Percentiles rank a stretch among this genome's conserved stretches.
These are phyloP conservation scores for Andrena bucephala DNA, from an alignment of 2,888 invertebrate genomes.

Conservation along the genomic window DNA sequence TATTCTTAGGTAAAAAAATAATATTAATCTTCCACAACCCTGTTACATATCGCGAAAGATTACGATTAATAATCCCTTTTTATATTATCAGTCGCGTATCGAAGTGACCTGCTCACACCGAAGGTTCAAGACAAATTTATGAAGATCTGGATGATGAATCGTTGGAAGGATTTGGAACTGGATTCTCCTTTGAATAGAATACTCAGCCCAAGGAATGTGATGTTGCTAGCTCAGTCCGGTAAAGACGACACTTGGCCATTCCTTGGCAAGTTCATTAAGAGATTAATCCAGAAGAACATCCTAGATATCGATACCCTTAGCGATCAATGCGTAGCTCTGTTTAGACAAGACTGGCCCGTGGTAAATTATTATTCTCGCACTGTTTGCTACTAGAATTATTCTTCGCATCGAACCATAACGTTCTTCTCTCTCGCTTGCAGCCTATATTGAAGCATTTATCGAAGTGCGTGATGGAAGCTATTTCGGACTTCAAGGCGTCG, in stretches of 20 bases:
- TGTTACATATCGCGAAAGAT: background rate
- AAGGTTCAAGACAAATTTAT: constrained; percentile 77
- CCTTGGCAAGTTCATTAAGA: constrained; percentile 78
- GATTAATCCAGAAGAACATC: constrained; percentile 86
- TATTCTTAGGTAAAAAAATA: constrained; percentile 79
- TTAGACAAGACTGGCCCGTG: constrained; percentile 89
- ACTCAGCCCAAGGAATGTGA: constrained; percentile 81
- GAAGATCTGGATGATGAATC: constrained; percentile 77
- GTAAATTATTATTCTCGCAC: constrained; percentile 79
- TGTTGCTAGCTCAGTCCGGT: constrained; percentile 73
- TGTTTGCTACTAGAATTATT: background rate
- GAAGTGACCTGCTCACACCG: constrained; percentile 73
- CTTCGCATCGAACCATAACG: background rate
- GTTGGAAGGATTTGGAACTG: constrained; percentile 64
- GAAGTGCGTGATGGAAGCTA: constrained; percentile 78
- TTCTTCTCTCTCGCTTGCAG: constrained; percentile 62
- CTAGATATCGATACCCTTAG: constrained; percentile 88
- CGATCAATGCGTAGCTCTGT: constrained; percentile 89
- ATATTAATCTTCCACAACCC: background rate
- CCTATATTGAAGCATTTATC: constrained; percentile 77
- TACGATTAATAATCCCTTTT: constrained; percentile 12
- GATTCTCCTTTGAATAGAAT: constrained; percentile 76
- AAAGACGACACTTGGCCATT: constrained; percentile 73
- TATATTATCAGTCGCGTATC: constrained; percentile 74
- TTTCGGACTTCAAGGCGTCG: constrained; percentile 73